A percentile compares a stretch with the other conserved stretches of the same genome.
These are phyloP conservation scores for Andrena praecox DNA, from an alignment of 2,888 invertebrate species.

Conservation along the genomic window DNA sequence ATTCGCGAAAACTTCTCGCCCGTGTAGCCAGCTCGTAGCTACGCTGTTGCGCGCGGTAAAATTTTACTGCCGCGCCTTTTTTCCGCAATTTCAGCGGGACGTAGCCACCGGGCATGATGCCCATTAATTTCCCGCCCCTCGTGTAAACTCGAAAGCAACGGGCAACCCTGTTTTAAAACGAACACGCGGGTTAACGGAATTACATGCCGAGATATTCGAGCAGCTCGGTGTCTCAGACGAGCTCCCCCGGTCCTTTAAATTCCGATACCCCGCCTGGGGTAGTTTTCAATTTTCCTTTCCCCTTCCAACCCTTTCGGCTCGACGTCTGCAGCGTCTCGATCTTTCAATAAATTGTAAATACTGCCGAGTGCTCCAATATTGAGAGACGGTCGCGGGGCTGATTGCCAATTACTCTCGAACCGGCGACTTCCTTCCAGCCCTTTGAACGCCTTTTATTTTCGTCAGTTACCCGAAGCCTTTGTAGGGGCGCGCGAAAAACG, in stretches of 20 bases:
- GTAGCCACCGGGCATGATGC: slow-evolving; percentile 22
- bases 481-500: neutral
- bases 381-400: slow-evolving; percentile 65
- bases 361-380: slow-evolving; percentile 65
- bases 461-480: slow-evolving; percentile 6
- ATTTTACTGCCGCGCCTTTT: slow-evolving; percentile 50
- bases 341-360: slow-evolving; percentile 72
- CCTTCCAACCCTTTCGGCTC: slow-evolving; percentile 43
- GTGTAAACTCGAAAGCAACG: slow-evolving; percentile 26
- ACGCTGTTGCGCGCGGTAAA: slow-evolving; percentile 36
- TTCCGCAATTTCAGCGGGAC: slow-evolving; percentile 33
- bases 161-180: neutral
- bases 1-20: slow-evolving; percentile 54
- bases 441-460: slow-evolving; percentile 30
- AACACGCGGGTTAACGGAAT: slow-evolving; percentile 11
- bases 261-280: slow-evolving; percentile 51
- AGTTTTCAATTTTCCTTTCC: slow-evolving; percentile 60
- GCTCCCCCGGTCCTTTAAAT: slow-evolving; percentile 39
- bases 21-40: slow-evolving; percentile 24
- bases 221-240: neutral
- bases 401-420: slow-evolving; percentile 69
- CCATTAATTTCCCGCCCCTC: slow-evolving; percentile 37
- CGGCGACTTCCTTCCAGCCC: slow-evolving; percentile 45
- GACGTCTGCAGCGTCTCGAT: slow-evolving; percentile 50
- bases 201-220: neutral